A percentile compares a stretch with the other conserved stretches of the same genome.
These are phyloP conservation scores for Pinctada fucata DNA, from an alignment of 2,888 invertebrate species.

Conservation along the genomic window DNA sequence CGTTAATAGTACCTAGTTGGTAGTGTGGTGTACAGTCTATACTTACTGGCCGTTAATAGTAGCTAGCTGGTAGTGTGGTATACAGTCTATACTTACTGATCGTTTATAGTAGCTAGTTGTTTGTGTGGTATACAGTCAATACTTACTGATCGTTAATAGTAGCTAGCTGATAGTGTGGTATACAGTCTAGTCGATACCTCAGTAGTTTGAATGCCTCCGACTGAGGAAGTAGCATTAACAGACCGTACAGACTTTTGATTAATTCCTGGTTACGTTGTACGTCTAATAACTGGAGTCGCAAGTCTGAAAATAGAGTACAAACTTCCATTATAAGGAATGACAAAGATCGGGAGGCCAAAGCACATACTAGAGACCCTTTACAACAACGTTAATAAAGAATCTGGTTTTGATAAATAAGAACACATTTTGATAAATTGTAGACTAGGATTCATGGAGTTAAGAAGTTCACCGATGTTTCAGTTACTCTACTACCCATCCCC, in stretches of 20 bases:
- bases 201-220: slow-evolving; percentile 96
- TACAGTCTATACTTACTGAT: slow-evolving; percentile 82
- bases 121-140: background rate
- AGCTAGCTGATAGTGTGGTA: slow-evolving; percentile 82
- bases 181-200: slow-evolving; percentile 87
- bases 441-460: too few relatives aligned
- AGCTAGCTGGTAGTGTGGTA: slow-evolving; percentile 81
- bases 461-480: too few relatives aligned
- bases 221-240: slow-evolving; percentile 98
- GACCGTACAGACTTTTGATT: slow-evolving; percentile 92
- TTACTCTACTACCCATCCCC: too few relatives aligned
- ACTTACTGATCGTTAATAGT: slow-evolving; percentile 46
- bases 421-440: too few relatives aligned
- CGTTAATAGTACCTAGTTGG: background rate
- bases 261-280: slow-evolving; percentile 84
- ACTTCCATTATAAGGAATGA: too few relatives aligned
- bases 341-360: too few relatives aligned
- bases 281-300: slow-evolving; percentile 93
- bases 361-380: too few relatives aligned
- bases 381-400: too few relatives aligned
- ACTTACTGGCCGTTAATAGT: background rate
- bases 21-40: background rate
- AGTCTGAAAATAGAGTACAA: slow-evolving; percentile 81
- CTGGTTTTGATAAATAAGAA: too few relatives aligned
- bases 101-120: background rate